Evolutionary conservation across 1,140 invertebrate species (phyloP).

Genomic region (Camponotus floridanus): DNA sequence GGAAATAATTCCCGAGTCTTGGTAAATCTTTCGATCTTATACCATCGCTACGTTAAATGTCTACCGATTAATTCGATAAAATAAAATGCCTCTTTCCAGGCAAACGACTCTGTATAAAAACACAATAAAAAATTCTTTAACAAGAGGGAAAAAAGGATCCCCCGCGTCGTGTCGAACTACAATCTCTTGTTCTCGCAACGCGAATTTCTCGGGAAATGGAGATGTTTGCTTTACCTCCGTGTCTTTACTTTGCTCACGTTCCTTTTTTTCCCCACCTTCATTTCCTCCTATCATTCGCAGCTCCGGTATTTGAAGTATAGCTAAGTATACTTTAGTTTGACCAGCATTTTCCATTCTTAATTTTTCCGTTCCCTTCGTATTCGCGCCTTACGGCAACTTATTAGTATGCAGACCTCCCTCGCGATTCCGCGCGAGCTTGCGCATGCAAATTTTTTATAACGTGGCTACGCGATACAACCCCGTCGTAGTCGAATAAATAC

Average conservation of each 20-base stretch:
- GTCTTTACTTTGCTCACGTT: slow-evolving; percentile 43
- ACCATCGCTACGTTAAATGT: slow-evolving; percentile 10
- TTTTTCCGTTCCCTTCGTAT: slow-evolving; percentile 14
- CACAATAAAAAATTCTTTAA: slow-evolving; percentile 52
- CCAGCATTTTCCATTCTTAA: slow-evolving; percentile 55
- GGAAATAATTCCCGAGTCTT: slow-evolving; percentile 2
- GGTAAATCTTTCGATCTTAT: slow-evolving; percentile 37
- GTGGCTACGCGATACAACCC: slow-evolving; percentile 29
- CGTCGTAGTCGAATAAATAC: slow-evolving; percentile 37
- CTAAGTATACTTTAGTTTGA: slow-evolving; percentile 46
- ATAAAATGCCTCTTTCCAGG: slow-evolving; percentile 37
- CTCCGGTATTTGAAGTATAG: slow-evolving; percentile 52
- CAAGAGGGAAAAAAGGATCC: background rate
- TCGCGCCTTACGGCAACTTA: slow-evolving; percentile 41
- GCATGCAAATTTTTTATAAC: slow-evolving; percentile 63
- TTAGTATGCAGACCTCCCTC: slow-evolving; percentile 46
- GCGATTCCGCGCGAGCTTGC: slow-evolving; percentile 35
- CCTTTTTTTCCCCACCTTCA: slow-evolving; percentile 29
- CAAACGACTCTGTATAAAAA: slow-evolving; percentile 23
- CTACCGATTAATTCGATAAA: slow-evolving; percentile 43
- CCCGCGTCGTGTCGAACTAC: background rate
- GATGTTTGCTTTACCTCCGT: slow-evolving; percentile 53
- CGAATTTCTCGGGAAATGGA: slow-evolving; percentile 47
- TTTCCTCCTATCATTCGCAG: slow-evolving; percentile 52
- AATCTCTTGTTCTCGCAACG: slow-evolving; percentile 41